Evolutionary conservation across 92 coral and sea anemone genomes (phyloP), one percentile per base, ranked within the genome.

Genomic region (Bergia sp.): DNA sequence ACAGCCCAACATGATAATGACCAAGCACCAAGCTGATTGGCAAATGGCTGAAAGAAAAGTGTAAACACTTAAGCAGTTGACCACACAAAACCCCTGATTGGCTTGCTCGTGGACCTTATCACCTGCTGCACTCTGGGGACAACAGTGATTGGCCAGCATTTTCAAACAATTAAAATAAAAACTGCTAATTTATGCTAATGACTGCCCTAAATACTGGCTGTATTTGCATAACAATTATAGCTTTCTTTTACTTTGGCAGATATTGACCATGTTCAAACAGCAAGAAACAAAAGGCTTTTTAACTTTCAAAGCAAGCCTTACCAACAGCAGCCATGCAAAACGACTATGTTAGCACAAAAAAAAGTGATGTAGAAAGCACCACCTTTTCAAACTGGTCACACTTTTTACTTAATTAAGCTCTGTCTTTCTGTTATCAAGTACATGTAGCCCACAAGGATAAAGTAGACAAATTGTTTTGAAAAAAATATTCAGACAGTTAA

Each of bases 1-100:
- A 95, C 96, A 95, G 79, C 89, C 87, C 84, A 55, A 75, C 82
- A 86, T 91, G 93, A 95, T 96, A 95, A 95, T 92, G 89, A 89
- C 73, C 78, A 79, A 90, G 91, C 91, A 75, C 71, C 39, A 83
- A 86, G 93, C 90, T 88, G 81, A 95, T 95, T 95, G 98, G 98
- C 87, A 86, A 91, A 90, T 81, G 85, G 85, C 76, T 75, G 82
- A 87, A 92, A 90, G 84, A 53, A 20, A 77, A 82, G 88, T 81
- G 93, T 90, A 86, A 92, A 92, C 89, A 90, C 91, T 92, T 72
- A 81, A 66, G 90, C 67, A 76, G 77, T 81, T 41, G 87, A 65
- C 92, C 88, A 89, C 84, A 85, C 90, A 58, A 72, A 86, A 47
- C 23, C 49, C 38, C 47, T 87, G 92, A 95, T 95, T 95, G 98